phyloP scores from a whole-genome alignment of 2,113 vertebrate species.

The Eretmochelys imbricata region DNA sequence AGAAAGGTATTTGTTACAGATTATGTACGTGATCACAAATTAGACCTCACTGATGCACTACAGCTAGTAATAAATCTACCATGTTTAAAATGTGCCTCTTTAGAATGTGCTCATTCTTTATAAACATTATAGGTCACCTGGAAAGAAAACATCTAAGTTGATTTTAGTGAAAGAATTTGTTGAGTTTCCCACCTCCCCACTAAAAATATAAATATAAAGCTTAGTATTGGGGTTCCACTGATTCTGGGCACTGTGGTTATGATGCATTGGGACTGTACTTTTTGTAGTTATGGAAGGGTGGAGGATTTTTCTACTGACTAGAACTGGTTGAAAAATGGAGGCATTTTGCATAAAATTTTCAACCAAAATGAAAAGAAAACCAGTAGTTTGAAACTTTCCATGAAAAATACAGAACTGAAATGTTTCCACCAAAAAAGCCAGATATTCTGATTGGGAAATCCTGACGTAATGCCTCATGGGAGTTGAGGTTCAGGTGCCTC shows the following conservation, averaged over 20 bases:
- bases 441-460: background rate
- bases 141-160: background rate
- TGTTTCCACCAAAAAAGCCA: background rate
- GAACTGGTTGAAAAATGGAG: background rate
- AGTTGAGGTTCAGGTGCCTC: background rate
- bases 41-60: constrained; percentile 2
- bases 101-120: constrained; percentile 19
- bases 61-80: constrained; percentile 55
- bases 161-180: background rate
- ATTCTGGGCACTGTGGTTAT: background rate
- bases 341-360: background rate
- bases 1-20: constrained; percentile 53
- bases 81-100: constrained; percentile 35
- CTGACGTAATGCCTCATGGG: background rate
- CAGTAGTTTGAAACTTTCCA: background rate
- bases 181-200: background rate
- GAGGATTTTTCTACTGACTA: background rate
- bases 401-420: background rate
- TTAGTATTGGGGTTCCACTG: background rate
- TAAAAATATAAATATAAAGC: background rate
- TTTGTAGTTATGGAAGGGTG: background rate
- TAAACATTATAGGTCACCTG: background rate
- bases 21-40: constrained; percentile 53
- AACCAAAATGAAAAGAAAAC: background rate
- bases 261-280: background rate